Base-by-base conservation (phyloP, 1,140 invertebrate genomes). In the Venturia canescens region DNA sequence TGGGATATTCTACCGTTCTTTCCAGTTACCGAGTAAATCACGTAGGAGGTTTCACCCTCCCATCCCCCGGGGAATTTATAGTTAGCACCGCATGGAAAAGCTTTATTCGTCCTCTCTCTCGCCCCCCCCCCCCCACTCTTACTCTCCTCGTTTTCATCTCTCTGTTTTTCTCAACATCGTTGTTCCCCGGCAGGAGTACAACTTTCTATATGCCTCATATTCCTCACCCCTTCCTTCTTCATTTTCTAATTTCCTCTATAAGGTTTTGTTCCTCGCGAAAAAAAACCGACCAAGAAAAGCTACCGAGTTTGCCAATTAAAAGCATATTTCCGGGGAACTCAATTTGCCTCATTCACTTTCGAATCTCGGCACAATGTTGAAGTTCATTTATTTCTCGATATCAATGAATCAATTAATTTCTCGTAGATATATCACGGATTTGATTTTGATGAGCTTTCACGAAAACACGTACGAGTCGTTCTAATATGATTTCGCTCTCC, bases 11-110 rank as follows among this genome's bases (percentile, higher is more conserved):
- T 78, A 50, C 26, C 67, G 74, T 79, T 77, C 75, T 60, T 70
- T 66, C 70, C 31, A 34, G 71, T n/a, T 18, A 18, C 38, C 75
- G 48, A 71, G 38, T 82, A 82, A 82, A 82, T 82, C 76, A 82
- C 77, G 71, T 44, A 69, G 70, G 57, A 70, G 38, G 38, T 48
- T 63, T 63, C 60, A 27, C 60, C 60, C 60, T 63, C 26, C 60
- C 16, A 38, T 78, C 1, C 72, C 63, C 72, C 34, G 16, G 81
- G 53, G 81, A 82, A 82, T 82, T 82, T 82, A 82, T 82, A 67
- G 77, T 70, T 76, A 67, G 77, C 38, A 79, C 34, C 34, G 76
- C 18, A 67, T 21, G 71, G 70, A 82, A 79, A 71, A 57, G n/a
- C 50, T 48, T 23, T 21, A 70, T 18, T 18, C n/a, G 44, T 9